Evolutionary conservation across 2,888 invertebrate species (phyloP), one percentile per base, ranked within the genome.

Genomic region (Rhorus exstirpatorius): DNA sequence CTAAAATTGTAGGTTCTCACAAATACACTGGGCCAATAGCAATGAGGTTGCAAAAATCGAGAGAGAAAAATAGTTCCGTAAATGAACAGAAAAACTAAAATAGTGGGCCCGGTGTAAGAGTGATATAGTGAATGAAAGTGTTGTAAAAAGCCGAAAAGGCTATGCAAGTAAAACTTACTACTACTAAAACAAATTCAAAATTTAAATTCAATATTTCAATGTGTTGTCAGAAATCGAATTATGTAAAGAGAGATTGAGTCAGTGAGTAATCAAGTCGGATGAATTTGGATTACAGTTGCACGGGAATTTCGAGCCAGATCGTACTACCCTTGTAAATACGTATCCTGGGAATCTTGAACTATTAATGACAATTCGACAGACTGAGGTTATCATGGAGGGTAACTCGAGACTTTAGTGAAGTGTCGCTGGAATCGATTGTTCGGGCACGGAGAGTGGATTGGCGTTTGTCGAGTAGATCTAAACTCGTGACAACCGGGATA

Each of bases 381-480:
- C 35, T 17, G 14, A 19, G 72, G 38, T 51, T 65, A 63, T 63
- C 55, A 58, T 49, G 55, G 63, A 65, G 70, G 35, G 55, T 41
- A 26, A 10, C 44, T 19, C 60, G 55, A 80, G 65, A 80, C 44
- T 41, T 49, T 24, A 41, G 49, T 58, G n/a, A 61, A 63, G 71
- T 58, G 49, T 51, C 58, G 53, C 63, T 31, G 21, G 19, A 68
- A 51, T 77, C 71, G 60, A 76, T 71, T 51, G 46, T 35, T 7
- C 63, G 58, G 53, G 65, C 44, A 58, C 41, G 26, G 17, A 26
- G 51, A n/a, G 41, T 1, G 6, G 31, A 31, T 55, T 63, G 24
- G 35, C 41, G 70, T 76, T 76, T 26, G 14, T 68, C 60, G 68
- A 67, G 67, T 21, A 41, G 51, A 76, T 70, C 7, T 14, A 55